Conservation (phyloP, 1,140 invertebrate genomes). For the Trypoxylus dichotomus region DNA sequence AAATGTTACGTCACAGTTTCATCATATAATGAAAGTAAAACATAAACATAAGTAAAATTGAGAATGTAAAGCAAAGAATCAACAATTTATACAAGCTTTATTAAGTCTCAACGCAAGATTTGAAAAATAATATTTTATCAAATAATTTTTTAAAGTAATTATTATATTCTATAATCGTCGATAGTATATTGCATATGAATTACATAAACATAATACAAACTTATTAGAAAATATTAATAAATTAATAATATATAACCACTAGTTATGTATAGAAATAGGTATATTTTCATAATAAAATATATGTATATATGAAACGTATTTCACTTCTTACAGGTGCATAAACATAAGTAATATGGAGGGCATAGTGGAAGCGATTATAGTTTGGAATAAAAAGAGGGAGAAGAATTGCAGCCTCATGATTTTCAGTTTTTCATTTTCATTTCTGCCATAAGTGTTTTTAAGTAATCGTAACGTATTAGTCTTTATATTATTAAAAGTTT, state of each 20-base stretch:
- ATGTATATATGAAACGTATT: background rate
- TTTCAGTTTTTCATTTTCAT: background rate
- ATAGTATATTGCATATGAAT: background rate
- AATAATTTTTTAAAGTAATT: background rate
- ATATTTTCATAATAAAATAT: background rate
- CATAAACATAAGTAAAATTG: background rate
- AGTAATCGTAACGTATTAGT: background rate
- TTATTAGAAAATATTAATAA: slow-evolving; percentile 1
- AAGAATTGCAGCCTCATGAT: background rate
- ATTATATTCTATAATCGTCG: background rate
- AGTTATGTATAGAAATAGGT: background rate
- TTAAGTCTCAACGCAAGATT: background rate
- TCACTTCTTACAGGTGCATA: slow-evolving; percentile 13
- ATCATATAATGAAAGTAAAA: background rate
- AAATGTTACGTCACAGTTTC: background rate
- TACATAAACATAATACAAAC: background rate
- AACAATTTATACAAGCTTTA: background rate
- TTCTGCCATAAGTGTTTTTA: background rate
- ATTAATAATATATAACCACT: background rate
- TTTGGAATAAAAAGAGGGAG: background rate
- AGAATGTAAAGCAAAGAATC: background rate
- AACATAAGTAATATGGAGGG: slow-evolving; percentile 10
- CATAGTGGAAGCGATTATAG: background rate
- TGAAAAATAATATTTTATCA: background rate
- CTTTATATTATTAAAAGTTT: background rate